Base-by-base conservation (phyloP, 92 coral and sea anemone genomes). In the Hydrozoanthus gracilis region DNA sequence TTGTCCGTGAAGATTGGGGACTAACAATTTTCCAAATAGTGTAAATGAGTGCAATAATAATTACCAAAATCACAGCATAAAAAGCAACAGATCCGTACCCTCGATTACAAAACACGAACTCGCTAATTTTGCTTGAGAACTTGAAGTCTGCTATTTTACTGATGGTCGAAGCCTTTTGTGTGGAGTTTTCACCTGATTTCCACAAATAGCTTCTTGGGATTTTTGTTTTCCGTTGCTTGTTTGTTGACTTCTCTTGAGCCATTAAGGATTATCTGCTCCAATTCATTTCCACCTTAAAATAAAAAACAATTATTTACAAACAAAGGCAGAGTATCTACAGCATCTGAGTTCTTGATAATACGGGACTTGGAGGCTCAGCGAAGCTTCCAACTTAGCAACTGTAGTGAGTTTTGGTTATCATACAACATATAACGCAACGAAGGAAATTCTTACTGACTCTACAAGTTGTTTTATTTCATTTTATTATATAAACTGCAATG, bases 1-100 rank as follows among this genome's bases (percentile, higher is more conserved):
- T 87, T 3, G 88, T 85, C 45, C 91, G 78, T 10, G 98, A 91
- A 27, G 98, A 82, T 74, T 95, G 96, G 17, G 96, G 91, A 71
- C 98, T 92, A 56, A 97, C 99, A 45, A 97, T 94, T 88, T 97
- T 97, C 93, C 99, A 94, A 79, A 97, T 88, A 51, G 93, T 90
- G 44, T 97, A 97, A 3, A 97, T 82, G 72, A 97, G 92, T 9
- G 94, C 93, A 78, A 92, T 76, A 14, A 97, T 89, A 77, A 97
- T 88, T 54, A 97, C 48, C 15, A 94, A 71, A 79, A 97, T 91
- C 4, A 95, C 80, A 17, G 96, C 98, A 55, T 97, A 97, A 79
- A 97, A 93, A 9, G 98, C 95, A 73, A 97, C 93, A 6, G 99
- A 97, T 52, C 95, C 95, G 78, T 94, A 94, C 4, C 96, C 98